Percentiles rank a stretch among this genome's conserved stretches.
Evolutionary conservation across 2,113 vertebrate genomes (phyloP).

Genomic region (Lepidothrix coronata): DNA sequence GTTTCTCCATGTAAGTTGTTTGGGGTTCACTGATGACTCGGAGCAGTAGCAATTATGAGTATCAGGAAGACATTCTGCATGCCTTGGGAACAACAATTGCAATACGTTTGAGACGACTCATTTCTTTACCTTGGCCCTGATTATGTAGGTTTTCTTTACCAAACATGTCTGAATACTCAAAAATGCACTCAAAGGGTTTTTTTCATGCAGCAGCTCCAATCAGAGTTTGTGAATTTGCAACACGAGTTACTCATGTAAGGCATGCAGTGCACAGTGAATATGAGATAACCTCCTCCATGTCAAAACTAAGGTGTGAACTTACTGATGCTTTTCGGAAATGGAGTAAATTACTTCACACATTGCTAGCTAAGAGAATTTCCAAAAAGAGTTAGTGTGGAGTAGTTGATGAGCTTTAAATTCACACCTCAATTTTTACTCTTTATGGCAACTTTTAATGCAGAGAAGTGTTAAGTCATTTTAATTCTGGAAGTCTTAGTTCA

Average conservation of each 20-base stretch:
- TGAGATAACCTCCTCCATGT: background rate
- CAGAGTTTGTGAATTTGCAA: background rate
- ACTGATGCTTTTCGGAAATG: background rate
- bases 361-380: background rate
- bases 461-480: background rate
- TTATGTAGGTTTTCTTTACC: background rate
- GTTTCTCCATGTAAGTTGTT: background rate
- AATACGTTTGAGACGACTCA: background rate
- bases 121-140: background rate
- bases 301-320: constrained; percentile 13
- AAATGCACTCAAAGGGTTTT: background rate
- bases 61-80: background rate
- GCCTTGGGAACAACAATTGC: background rate
- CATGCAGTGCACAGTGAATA: background rate
- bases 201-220: background rate
- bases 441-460: background rate
- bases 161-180: background rate
- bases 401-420: background rate
- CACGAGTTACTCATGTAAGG: background rate
- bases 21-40: background rate
- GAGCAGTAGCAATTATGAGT: background rate
- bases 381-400: background rate
- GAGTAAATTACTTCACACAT: constrained; percentile 26
- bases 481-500: background rate
- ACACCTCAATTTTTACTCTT: background rate